A percentile compares a stretch with the other conserved stretches of the same genome.
phyloP scores from a whole-genome alignment of 2,113 vertebrate genomes.

The Urocynchramus pylzowi region DNA sequence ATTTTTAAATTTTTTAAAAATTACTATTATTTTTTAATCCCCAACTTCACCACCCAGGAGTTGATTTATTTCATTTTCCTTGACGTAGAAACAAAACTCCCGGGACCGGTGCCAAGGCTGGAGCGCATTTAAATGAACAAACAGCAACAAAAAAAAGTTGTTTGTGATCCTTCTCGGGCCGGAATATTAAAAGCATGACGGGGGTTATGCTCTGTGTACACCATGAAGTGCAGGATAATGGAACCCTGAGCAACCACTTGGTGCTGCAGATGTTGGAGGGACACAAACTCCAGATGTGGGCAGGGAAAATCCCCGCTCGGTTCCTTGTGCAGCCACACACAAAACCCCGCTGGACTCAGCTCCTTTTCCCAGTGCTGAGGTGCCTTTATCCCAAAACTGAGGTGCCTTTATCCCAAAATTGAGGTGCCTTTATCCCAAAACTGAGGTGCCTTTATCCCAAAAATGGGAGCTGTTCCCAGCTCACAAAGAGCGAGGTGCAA shows the following conservation, averaged over 20 bases:
- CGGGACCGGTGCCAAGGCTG: neutral
- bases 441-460: neutral
- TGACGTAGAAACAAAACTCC: neutral
- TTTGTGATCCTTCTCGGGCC: neutral
- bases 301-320: neutral
- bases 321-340: neutral
- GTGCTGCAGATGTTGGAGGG: neutral
- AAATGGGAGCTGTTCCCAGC: neutral
- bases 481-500: neutral
- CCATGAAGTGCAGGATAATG: fast-evolving
- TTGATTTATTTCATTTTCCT: neutral
- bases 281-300: neutral
- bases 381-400: neutral
- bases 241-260: neutral
- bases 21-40: neutral
- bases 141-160: neutral
- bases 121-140: neutral
- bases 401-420: neutral
- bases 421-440: neutral
- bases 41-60: neutral
- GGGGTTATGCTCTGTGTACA: neutral
- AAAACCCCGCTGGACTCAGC: neutral
- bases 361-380: neutral
- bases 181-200: neutral
- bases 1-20: neutral